Percentiles rank a stretch among this genome's conserved stretches.
These are phyloP conservation scores for Amyelois transitella DNA, from an alignment of 1,140 invertebrate species.

Conservation along the genomic window DNA sequence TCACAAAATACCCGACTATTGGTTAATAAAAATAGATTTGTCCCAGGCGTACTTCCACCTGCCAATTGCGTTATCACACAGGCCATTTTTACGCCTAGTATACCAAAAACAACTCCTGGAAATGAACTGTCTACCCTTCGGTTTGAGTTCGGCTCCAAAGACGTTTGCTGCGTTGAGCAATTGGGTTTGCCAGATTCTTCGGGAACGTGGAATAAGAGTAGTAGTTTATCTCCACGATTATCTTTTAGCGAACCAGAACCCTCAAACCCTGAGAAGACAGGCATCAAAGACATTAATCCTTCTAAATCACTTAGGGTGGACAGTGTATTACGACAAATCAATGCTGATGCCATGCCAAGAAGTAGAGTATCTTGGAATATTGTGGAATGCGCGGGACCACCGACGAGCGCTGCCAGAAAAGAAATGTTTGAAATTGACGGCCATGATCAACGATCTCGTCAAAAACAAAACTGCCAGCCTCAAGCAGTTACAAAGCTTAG, in stretches of 20 bases:
- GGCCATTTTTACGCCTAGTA: slow-evolving; percentile 21
- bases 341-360: too few relatives aligned
- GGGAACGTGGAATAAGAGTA: not conserved
- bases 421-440: too few relatives aligned
- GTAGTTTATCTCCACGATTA: not conserved
- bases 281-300: too few relatives aligned
- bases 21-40: slow-evolving; percentile 25
- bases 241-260: not conserved
- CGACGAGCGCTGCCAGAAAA: too few relatives aligned
- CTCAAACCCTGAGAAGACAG: not conserved
- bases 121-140: slow-evolving; percentile 28
- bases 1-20: slow-evolving; percentile 10
- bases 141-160: slow-evolving; percentile 5
- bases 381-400: too few relatives aligned
- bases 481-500: not conserved
- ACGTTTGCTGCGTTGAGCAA: slow-evolving; percentile 3
- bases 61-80: slow-evolving; percentile 20
- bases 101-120: slow-evolving; percentile 23
- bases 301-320: too few relatives aligned
- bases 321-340: too few relatives aligned
- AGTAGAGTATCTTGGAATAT: too few relatives aligned
- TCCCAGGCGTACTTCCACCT: slow-evolving; percentile 28
- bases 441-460: too few relatives aligned
- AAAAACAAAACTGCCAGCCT: not conserved
- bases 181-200: slow-evolving; percentile 5